phyloP scores from a whole-genome alignment of 2,113 vertebrate species.

The Eidolon helvum region DNA sequence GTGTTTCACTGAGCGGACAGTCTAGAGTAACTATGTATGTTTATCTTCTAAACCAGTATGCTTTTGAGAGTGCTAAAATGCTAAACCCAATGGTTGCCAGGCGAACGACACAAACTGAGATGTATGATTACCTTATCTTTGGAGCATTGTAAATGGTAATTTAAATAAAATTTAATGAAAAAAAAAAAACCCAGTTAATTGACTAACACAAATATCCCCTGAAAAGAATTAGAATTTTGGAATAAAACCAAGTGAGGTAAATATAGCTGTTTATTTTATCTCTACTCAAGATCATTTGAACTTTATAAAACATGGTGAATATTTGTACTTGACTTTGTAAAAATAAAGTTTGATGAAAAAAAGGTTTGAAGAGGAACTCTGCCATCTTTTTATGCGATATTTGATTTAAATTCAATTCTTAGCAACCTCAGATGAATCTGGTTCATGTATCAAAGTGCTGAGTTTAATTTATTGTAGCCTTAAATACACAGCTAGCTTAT shows the following conservation, averaged over 20 bases:
- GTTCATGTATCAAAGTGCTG: neutral
- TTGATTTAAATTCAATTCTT: constrained; percentile 60
- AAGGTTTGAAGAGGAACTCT: neutral
- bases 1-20: neutral
- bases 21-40: neutral
- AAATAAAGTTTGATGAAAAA: neutral
- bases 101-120: rapidly evolving
- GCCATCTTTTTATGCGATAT: neutral
- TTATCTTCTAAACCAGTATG: neutral
- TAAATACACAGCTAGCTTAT: constrained; percentile 1
- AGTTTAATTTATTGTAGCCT: constrained; percentile 22
- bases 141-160: neutral
- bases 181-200: neutral
- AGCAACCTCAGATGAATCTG: constrained; percentile 20
- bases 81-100: rapidly evolving
- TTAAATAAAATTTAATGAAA: neutral
- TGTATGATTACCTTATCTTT: rapidly evolving
- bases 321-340: constrained; percentile 7
- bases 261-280: neutral
- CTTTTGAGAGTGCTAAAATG: no score
- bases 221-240: neutral
- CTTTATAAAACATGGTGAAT: neutral
- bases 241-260: neutral
- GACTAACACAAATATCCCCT: neutral
- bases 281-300: neutral